Evolutionary conservation across 2,888 invertebrate genomes (phyloP).

Genomic region (Sminthurides aquaticus): DNA sequence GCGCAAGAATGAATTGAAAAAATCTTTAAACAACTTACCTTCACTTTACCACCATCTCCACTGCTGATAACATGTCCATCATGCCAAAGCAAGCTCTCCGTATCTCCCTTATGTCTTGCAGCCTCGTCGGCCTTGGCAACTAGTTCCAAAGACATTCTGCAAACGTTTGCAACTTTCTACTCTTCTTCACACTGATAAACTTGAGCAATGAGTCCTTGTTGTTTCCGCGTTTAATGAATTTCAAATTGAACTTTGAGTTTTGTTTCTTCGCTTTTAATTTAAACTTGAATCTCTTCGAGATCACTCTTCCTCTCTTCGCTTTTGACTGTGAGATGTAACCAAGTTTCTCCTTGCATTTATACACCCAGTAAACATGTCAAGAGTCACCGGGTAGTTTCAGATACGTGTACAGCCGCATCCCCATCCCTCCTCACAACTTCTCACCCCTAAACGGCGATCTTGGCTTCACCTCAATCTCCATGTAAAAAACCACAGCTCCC

Average conservation of each 20-base stretch:
- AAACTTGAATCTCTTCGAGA: too few species aligned
- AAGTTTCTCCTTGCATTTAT: background rate
- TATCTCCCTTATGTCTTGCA: conserved; percentile 25
- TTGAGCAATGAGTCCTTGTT: background rate
- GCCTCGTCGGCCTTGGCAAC: conserved; percentile 15
- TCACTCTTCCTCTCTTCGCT: too few species aligned
- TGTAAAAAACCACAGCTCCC: background rate
- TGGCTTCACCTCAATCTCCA: too few species aligned
- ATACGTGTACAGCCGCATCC: too few species aligned
- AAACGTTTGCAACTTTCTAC: too few species aligned
- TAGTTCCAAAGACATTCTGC: conserved; percentile 6
- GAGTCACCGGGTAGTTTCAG: too few species aligned
- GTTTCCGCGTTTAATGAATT: background rate
- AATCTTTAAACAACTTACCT: conserved; percentile 16
- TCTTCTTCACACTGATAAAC: background rate
- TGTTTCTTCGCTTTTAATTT: background rate
- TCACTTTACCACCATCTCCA: conserved; percentile 24
- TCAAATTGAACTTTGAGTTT: background rate
- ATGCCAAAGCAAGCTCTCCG: conserved; percentile 31
- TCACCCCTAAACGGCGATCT: too few species aligned
- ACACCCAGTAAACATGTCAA: background rate
- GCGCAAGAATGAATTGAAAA: too few species aligned
- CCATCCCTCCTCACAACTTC: too few species aligned
- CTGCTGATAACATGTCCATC: conserved; percentile 28
- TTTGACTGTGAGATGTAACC: background rate